A percentile compares a stretch with the other conserved stretches of the same genome.
Conservation (phyloP, 2,797 vertebrate genomes). For the Acanthurus leucopareius region DNA sequence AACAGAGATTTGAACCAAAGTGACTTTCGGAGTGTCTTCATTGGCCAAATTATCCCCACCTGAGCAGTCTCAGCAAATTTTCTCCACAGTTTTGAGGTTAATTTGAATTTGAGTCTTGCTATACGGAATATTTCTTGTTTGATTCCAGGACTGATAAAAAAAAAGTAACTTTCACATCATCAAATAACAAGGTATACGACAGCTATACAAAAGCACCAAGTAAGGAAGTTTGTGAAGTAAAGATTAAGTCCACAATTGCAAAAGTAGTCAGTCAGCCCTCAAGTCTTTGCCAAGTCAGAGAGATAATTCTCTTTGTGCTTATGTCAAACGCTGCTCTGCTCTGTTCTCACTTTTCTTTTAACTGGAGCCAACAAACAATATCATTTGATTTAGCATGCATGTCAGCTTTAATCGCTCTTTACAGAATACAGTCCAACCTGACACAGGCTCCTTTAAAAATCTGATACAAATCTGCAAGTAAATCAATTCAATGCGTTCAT, state of each 20-base stretch:
- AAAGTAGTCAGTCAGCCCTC: background rate
- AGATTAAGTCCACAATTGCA: background rate
- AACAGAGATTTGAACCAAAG: background rate
- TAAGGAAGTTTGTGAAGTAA: background rate
- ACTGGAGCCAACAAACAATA: constrained; percentile 57
- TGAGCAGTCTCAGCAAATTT: background rate
- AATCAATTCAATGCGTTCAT: constrained; percentile 54
- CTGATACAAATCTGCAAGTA: constrained; percentile 45
- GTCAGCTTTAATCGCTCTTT: constrained; percentile 60
- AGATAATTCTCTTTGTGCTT: constrained; percentile 27
- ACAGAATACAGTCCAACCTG: constrained; percentile 41
- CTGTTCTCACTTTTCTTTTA: constrained; percentile 40
- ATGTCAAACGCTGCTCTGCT: constrained; percentile 29
- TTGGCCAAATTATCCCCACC: too few relatives aligned
- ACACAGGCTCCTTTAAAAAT: constrained; percentile 47
- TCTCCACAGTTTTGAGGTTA: background rate
- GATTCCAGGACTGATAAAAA: background rate
- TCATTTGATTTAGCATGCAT: constrained; percentile 58
- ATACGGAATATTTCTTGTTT: background rate
- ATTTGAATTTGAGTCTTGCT: background rate
- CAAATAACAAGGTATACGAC: background rate
- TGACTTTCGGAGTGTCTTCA: background rate
- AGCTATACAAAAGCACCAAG: background rate
- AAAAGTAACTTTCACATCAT: background rate
- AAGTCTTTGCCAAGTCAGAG: constrained; percentile 14